Base-by-base conservation (phyloP, 2,113 vertebrate genomes). In the Pelmatolapia mariae region DNA sequence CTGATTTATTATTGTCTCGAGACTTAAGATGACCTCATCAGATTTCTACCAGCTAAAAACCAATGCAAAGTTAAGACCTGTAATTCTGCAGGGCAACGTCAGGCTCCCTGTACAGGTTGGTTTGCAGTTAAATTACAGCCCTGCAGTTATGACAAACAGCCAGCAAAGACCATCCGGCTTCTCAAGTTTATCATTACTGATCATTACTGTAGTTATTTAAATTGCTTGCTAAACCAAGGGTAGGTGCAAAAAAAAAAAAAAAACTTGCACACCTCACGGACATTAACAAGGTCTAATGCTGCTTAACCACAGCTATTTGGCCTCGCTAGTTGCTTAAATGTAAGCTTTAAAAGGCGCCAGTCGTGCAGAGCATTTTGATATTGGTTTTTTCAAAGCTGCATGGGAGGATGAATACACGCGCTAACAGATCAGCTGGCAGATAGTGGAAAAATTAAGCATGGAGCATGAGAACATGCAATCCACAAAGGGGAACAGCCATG, bases 401-500 rank as follows among this genome's bases (percentile, higher is more conserved):
- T 10, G 36, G 40, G 12, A 40, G 38, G 3, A 26, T 56, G 5
- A 22, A 33, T 24, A 36, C 43, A 18, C 1, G 4, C 5, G 0
- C n/a, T 24, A n/a, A 53, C 29, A 33, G 26, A 81, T 52, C 50
- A 82, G n/a, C n/a, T 47, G 24, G 10, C 56, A 73, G 13, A 33
- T 5, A 26, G 16, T 26, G 43, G 6, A 31, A 12, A 33, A 33
- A 18, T 24, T 19, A 22, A 16, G 22, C 2, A 26, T 16, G 38
- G 7, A 50, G 22, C 3, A 43, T 4, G 86, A 43, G 11, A 76
- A 59, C 15, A 59, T 53, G 15, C 15, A 81, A 15, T 52, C 54
- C 33, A 33, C 52, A 86, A 83, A 87, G 61, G 73, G 83, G 86
- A 93, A 91, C 73, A 79, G n/a, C 38, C 18, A 52, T 7, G 38